Base-by-base conservation (phyloP, 1,140 invertebrate genomes). In the Magallana angulata region DNA sequence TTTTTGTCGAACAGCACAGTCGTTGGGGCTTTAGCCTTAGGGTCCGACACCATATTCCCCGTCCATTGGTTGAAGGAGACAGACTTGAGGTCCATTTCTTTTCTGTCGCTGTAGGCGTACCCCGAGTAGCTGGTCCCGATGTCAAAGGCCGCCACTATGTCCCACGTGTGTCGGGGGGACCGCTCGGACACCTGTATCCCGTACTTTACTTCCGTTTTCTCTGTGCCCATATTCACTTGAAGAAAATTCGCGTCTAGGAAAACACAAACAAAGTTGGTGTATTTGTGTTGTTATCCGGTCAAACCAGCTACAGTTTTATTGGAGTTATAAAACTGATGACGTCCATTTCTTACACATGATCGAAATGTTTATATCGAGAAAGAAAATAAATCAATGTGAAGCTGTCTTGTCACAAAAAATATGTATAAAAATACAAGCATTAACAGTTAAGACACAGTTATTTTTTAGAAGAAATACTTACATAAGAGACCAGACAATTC, bases 61-160 rank as follows among this genome's bases (percentile, higher is more conserved):
- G 4, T 30, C 18, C 59, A 59, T 62, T 58, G 24, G n/a, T 85
- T 57, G 57, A 85, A 64, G 59, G 12, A 81, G 1, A 58, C 16
- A 1, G 48, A 58, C 18, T 85, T 62, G 1, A 36, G n/a, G 24
- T 56, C 14, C 24, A 56, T 14, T 7, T 89, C 88, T 14, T 81
- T 24, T 14, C 58, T 85, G 30, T 59, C 80, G 2, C 62, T 36
- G 36, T 71, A 87, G 2, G 88, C 88, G 62, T 89, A 89, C 1
- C 88, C 88, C n/a, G 88, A 89, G 68, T 85, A 89, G 11, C 85
- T 87, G 57, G 88, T 89, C 3, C 88, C 88, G 12, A 89, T 86
- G 24, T 89, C 88, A 24, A 89, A 85, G 11, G 88, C 85, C 7
- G 82, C 88, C 14, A 86, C 85, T 30, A 76, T 76, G 24, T 76